phyloP scores from a whole-genome alignment of 2,113 vertebrate genomes.

The Ophiodon elongatus region DNA sequence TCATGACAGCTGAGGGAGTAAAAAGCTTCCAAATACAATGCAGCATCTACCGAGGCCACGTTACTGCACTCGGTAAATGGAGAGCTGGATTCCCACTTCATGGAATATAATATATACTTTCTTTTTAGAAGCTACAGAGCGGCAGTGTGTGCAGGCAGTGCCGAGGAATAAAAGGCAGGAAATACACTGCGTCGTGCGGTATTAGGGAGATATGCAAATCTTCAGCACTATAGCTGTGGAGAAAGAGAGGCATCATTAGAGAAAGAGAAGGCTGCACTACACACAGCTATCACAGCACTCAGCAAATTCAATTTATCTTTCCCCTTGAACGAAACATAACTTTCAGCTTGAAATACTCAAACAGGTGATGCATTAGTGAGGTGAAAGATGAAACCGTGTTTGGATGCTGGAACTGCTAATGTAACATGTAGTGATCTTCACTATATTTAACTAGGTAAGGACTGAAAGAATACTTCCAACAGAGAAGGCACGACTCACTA shows the following conservation, averaged over 20 bases:
- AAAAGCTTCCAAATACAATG: slow-evolving; percentile 55
- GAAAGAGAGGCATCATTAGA: slow-evolving; percentile 63
- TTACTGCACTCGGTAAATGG: slow-evolving; percentile 30
- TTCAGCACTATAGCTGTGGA: slow-evolving; percentile 28
- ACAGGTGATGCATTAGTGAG: slow-evolving; percentile 26
- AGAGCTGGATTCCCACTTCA: slow-evolving; percentile 40
- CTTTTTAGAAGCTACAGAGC: slow-evolving; percentile 32
- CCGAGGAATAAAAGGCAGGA: slow-evolving; percentile 28
- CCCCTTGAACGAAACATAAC: slow-evolving; percentile 38
- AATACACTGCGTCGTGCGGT: slow-evolving; percentile 39
- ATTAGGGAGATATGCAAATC: slow-evolving; percentile 69
- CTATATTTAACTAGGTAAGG: slow-evolving; percentile 13
- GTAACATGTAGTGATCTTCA: neutral
- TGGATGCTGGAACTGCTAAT: slow-evolving; percentile 3
- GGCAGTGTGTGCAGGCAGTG: slow-evolving; percentile 10
- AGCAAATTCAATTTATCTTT: slow-evolving; percentile 59
- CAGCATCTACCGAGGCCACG: slow-evolving; percentile 40
- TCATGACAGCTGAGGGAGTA: slow-evolving; percentile 45
- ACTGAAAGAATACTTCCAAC: slow-evolving; percentile 2
- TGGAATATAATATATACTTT: slow-evolving; percentile 14
- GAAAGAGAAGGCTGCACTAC: slow-evolving; percentile 36
- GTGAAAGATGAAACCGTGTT: slow-evolving; percentile 43
- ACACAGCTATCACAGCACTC: slow-evolving; percentile 48
- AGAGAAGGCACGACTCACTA: slow-evolving; percentile 38
- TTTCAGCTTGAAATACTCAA: slow-evolving; percentile 41